Evolutionary conservation across 2,797 vertebrate species (phyloP).

Genomic region (Micrastur ruficollis): DNA sequence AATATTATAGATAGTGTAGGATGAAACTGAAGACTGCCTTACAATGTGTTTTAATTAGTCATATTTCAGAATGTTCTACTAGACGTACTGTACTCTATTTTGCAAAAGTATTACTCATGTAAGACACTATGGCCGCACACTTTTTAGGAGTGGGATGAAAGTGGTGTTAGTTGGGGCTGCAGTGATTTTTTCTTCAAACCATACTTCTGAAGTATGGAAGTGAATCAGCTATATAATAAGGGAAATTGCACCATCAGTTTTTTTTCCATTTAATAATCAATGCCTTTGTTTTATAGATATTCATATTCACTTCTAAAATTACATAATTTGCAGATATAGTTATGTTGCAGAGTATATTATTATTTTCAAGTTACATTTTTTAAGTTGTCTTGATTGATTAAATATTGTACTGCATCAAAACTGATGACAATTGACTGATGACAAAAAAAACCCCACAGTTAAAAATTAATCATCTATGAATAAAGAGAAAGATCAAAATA

Average conservation of each 20-base stretch:
- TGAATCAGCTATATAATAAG: neutral
- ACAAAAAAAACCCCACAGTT: too few relatives aligned
- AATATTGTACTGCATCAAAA: neutral
- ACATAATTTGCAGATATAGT: neutral
- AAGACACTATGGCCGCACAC: neutral
- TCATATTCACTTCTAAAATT: neutral
- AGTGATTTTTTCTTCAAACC: neutral
- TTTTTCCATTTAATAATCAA: neutral
- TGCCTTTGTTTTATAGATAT: neutral
- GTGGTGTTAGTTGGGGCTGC: rapidly evolving
- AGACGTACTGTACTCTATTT: neutral
- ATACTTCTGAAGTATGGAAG: neutral
- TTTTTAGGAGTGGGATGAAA: neutral
- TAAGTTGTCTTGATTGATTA: neutral
- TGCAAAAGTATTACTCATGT: neutral
- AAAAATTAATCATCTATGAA: neutral
- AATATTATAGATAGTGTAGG: neutral
- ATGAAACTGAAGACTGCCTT: neutral
- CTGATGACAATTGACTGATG: neutral
- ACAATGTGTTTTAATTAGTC: neutral
- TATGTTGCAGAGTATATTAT: neutral
- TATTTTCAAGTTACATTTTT: neutral
- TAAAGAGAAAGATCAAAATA: neutral
- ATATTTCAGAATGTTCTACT: neutral
- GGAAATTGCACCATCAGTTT: neutral